These are phyloP conservation scores for Heterotis niloticus DNA, from an alignment of 2,113 vertebrate species.

Conservation along the genomic window DNA sequence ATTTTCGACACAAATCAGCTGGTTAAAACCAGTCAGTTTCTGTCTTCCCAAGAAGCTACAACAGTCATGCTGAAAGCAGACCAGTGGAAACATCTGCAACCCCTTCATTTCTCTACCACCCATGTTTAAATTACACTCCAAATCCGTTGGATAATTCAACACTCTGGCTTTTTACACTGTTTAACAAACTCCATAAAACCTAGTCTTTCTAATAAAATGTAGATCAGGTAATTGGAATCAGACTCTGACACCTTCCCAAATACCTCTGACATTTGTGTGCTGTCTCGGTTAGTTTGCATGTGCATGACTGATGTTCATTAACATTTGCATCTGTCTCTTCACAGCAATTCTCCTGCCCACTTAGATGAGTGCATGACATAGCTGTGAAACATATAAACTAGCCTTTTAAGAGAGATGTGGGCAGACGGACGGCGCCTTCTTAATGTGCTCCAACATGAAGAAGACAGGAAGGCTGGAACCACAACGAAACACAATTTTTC, in stretches of 20 bases:
- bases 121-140: background rate
- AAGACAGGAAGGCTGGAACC: background rate
- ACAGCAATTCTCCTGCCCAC: background rate
- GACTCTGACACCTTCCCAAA: background rate
- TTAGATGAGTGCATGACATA: slow-evolving; percentile 25
- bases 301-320: slow-evolving; percentile 18
- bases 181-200: background rate
- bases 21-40: too few relatives aligned
- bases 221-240: background rate
- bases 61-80: too few relatives aligned
- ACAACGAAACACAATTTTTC: slow-evolving; percentile 24
- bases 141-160: background rate
- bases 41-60: too few relatives aligned
- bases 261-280: slow-evolving; percentile 6
- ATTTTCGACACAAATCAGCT: too few relatives aligned
- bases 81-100: too few relatives aligned
- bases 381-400: background rate
- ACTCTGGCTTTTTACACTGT: background rate
- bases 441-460: background rate
- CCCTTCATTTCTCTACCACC: too few relatives aligned
- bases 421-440: background rate
- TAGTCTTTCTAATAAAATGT: background rate
- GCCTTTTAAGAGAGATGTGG: background rate
- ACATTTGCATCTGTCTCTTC: background rate
- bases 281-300: slow-evolving; percentile 22